phyloP scores from a whole-genome alignment of 2,797 vertebrate genomes.

The Mus caroli region DNA sequence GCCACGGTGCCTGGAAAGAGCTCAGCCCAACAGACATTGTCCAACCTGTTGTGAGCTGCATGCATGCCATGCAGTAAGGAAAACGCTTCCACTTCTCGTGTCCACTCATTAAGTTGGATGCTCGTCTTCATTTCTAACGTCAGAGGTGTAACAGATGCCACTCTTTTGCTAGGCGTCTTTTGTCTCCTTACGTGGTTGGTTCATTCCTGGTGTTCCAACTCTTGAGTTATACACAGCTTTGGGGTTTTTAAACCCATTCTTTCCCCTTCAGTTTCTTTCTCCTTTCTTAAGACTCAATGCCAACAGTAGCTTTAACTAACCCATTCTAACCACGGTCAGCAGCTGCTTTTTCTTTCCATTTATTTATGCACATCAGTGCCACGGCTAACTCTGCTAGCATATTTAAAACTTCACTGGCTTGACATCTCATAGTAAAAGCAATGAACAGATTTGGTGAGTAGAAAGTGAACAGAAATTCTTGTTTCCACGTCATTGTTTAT shows the following conservation, averaged over 20 bases:
- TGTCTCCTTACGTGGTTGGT: not conserved
- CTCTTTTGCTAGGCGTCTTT: not conserved
- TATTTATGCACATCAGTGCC: not conserved
- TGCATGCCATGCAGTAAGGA: not conserved
- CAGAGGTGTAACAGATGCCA: not conserved
- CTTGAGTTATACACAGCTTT: not conserved
- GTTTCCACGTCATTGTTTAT: not conserved
- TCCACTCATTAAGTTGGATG: not conserved
- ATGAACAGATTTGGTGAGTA: slow-evolving; percentile 9
- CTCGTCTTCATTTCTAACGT: not conserved
- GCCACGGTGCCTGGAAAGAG: no score
- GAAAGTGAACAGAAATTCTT: slow-evolving; percentile 2
- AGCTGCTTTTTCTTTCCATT: not conserved
- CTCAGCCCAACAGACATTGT: not conserved
- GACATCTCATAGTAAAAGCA: not conserved
- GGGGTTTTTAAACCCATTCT: not conserved
- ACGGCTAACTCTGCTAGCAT: not conserved
- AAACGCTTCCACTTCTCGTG: not conserved
- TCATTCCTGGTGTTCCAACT: not conserved
- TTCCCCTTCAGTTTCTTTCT: slow-evolving; percentile 80
- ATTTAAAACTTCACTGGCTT: slow-evolving; percentile 18
- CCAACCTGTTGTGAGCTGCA: not conserved
- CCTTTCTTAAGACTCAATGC: slow-evolving; percentile 70
- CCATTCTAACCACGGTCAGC: slow-evolving; percentile 29
- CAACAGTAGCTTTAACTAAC: slow-evolving; percentile 49